Evolutionary conservation across 2,113 vertebrate species (phyloP).

Genomic region (Rousettus leschenaultii): DNA sequence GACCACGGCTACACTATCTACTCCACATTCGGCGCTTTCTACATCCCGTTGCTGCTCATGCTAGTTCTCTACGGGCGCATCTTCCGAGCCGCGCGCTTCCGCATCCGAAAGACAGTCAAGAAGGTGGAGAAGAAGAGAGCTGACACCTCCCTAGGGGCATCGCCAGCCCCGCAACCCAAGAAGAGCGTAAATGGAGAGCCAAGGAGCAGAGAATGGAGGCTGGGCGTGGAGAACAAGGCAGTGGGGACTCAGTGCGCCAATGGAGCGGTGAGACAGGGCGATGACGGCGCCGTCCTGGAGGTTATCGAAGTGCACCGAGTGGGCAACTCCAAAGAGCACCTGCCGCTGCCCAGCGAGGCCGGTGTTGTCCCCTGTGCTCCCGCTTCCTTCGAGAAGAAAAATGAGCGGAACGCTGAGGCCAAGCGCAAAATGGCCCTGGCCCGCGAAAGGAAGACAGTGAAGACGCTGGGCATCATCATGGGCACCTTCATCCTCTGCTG

Average conservation of each 20-base stretch:
- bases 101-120: conserved; percentile 94
- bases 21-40: conserved; percentile 98
- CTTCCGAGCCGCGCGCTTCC: conserved; percentile 95
- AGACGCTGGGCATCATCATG: conserved; percentile 98
- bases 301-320: conserved; percentile 89
- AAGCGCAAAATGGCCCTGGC: conserved; percentile 93
- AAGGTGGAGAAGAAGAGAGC: conserved; percentile 86
- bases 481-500: conserved; percentile 98
- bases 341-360: conserved; percentile 87
- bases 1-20: conserved; percentile 98
- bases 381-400: conserved; percentile 83
- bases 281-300: conserved; percentile 88
- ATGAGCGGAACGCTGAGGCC: conserved; percentile 88
- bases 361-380: conserved; percentile 73
- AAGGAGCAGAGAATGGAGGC: conserved; percentile 82
- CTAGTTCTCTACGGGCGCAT: conserved; percentile 96
- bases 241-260: conserved; percentile 83
- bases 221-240: conserved; percentile 80
- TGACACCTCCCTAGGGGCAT: conserved; percentile 82
- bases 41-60: conserved; percentile 97
- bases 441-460: conserved; percentile 96
- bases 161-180: conserved; percentile 82
- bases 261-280: conserved; percentile 86
- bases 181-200: conserved; percentile 84
- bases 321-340: conserved; percentile 88